A percentile compares a stretch with the other conserved stretches of the same genome.
These are phyloP conservation scores for Gavialis gangeticus DNA, from an alignment of 2,113 vertebrate species.

Conservation along the genomic window DNA sequence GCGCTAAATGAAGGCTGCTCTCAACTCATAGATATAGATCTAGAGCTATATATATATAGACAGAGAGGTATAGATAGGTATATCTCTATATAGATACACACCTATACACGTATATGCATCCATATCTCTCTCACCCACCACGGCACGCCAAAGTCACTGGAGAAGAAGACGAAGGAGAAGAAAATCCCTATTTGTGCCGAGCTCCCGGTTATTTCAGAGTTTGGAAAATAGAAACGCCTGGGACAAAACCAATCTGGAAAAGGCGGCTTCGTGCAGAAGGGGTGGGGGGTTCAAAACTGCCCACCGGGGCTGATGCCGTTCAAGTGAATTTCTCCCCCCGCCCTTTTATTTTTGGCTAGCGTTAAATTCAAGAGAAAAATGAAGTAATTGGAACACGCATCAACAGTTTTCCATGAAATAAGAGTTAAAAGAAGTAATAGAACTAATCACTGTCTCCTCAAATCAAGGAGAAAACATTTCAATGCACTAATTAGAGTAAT, in stretches of 20 bases:
- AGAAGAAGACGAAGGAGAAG: not conserved
- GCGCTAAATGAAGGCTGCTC: too few relatives aligned
- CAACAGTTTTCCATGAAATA: slow-evolving; percentile 83
- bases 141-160: not conserved
- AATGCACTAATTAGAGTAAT: slow-evolving; percentile 90
- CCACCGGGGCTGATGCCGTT: not conserved
- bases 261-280: slow-evolving; percentile 36
- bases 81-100: too few relatives aligned
- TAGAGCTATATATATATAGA: too few relatives aligned
- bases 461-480: slow-evolving; percentile 90
- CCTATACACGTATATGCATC: too few relatives aligned
- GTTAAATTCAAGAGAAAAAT: slow-evolving; percentile 76
- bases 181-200: not conserved
- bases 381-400: slow-evolving; percentile 80
- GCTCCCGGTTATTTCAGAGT: not conserved
- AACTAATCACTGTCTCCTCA: slow-evolving; percentile 86
- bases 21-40: too few relatives aligned
- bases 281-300: slow-evolving; percentile 53
- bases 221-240: not conserved
- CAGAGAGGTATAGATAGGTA: too few relatives aligned
- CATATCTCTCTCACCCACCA: too few relatives aligned
- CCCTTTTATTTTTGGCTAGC: slow-evolving; percentile 68
- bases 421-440: slow-evolving; percentile 86
- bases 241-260: not conserved
- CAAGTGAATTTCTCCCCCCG: too few relatives aligned